These are phyloP conservation scores for Euclidia mi DNA, from an alignment of 2,888 invertebrate species.

Conservation along the genomic window DNA sequence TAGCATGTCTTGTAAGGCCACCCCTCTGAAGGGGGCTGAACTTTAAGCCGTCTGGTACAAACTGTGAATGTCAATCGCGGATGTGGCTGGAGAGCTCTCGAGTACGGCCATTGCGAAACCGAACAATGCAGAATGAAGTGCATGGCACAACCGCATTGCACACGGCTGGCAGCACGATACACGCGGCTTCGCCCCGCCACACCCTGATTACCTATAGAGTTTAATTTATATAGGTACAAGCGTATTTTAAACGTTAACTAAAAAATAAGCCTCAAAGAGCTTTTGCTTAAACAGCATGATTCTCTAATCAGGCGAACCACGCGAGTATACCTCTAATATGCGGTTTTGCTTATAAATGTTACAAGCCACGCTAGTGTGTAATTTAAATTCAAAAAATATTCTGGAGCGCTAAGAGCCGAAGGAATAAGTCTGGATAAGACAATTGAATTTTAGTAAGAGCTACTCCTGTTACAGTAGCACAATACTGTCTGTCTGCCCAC, in stretches of 20 bases:
- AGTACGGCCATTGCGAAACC: conserved; percentile 74
- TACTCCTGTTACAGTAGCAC: not conserved
- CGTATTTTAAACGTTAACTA: conserved; percentile 1
- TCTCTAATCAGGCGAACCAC: conserved; percentile 4
- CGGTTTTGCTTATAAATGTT: not conserved
- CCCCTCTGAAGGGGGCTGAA: conserved; percentile 69
- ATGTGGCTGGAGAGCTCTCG: conserved; percentile 72
- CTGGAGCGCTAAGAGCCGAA: not conserved
- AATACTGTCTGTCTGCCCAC: not conserved
- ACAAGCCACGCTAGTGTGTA: conserved; percentile 1
- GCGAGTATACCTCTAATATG: not conserved
- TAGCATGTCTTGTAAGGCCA: conserved; percentile 50
- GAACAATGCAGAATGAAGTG: conserved; percentile 84
- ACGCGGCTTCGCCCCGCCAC: conserved; percentile 22
- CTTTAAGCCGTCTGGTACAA: conserved; percentile 68
- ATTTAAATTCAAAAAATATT: conserved; percentile 6
- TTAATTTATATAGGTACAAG: conserved; percentile 12
- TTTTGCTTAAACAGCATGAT: conserved; percentile 4
- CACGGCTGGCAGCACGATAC: conserved; percentile 28
- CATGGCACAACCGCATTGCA: conserved; percentile 69
- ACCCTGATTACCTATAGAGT: conserved; percentile 28
- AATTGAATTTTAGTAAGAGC: conserved; percentile 2
- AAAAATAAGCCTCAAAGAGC: not conserved
- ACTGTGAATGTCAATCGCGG: conserved; percentile 82
- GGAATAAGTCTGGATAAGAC: not conserved